These are phyloP conservation scores for Chrysoperla carnea DNA, from an alignment of 1,140 invertebrate species.

Conservation along the genomic window DNA sequence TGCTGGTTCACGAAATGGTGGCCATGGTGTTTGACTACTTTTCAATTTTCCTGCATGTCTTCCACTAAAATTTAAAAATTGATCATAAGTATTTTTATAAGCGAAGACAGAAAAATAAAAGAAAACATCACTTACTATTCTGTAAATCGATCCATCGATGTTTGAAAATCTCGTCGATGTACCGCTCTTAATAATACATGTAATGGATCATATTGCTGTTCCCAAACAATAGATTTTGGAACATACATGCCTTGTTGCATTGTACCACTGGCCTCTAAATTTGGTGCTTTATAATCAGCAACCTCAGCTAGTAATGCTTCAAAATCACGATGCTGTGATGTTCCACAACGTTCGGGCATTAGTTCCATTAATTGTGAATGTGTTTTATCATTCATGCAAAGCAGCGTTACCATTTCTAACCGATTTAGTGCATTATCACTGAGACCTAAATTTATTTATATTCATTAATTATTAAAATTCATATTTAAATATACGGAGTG, in stretches of 20 bases:
- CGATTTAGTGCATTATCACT: constrained; percentile 34
- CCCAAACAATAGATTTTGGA: constrained; percentile 77
- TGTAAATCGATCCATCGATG: constrained; percentile 77
- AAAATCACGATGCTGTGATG: constrained; percentile 76
- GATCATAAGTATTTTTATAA: background rate
- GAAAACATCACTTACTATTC: constrained; percentile 48
- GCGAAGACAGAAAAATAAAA: too few relatives aligned
- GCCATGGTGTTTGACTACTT: constrained; percentile 51
- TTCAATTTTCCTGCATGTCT: constrained; percentile 47
- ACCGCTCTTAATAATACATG: constrained; percentile 81
- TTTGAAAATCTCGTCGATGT: constrained; percentile 83
- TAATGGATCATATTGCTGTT: constrained; percentile 83
- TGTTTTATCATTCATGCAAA: constrained; percentile 87
- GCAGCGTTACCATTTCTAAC: constrained; percentile 80
- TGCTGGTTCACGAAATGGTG: constrained; percentile 58
- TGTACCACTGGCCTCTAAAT: constrained; percentile 59
- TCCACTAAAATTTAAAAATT: constrained; percentile 25
- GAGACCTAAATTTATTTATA: constrained; percentile 19
- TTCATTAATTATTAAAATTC: background rate
- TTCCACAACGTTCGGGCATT: constrained; percentile 88
- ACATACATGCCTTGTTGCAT: constrained; percentile 91
- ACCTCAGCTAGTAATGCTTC: constrained; percentile 67
- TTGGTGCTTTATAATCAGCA: constrained; percentile 59
- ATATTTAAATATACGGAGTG: too few relatives aligned
- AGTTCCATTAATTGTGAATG: constrained; percentile 88